Base-by-base conservation (phyloP, 2,113 vertebrate genomes). In the Trichomycterus rosablanca region DNA sequence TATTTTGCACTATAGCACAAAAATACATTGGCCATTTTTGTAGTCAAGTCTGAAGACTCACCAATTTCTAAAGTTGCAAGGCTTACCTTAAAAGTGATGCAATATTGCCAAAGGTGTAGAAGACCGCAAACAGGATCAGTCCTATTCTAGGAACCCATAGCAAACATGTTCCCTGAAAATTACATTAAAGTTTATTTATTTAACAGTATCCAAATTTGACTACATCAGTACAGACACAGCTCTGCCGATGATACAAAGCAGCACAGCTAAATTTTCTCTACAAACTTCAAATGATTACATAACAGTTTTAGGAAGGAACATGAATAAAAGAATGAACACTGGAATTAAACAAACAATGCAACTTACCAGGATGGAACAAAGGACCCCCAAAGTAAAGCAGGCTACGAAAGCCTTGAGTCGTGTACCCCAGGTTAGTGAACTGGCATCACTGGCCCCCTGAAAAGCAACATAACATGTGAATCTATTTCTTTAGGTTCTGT, bases 91-190 rank as follows among this genome's bases (percentile, higher is more conserved):
- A 54, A 34, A 89, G 70, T 50, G 85, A 80, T 4, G 72, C 78
- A 57, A 89, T 5, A 40, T 89, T 89, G 16, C 86, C 87, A 7
- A 80, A 34, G 1, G 67, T 87, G 78, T 89, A 89, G 58, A 88
- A 72, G 7, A 86, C 75, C 0, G 79, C 82, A 12, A 89, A 89
- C 22, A 85, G 68, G 8, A 61, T 24, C 1, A 87, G 58, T 15
- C 86, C 86, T 1, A 30, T 6, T 2, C 50, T 65, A 0, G 86
- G 86, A 10, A 88, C 46, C 86, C 86, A 89, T 52, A 89, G 66
- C 66, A 87, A 34, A 39, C 78, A 83, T 5, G 74, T 77, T 0
- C 80, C 83, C 87, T 89, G 56, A 15, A 44, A 3, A 45, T n/a
- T n/a, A n/a, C n/a, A n/a, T n/a, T n/a, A n/a, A n/a, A n/a, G n/a